Percentiles rank a stretch among this genome's conserved stretches.
These are phyloP conservation scores for Camponotus pennsylvanicus DNA, from an alignment of 1,140 invertebrate genomes.

Conservation along the genomic window DNA sequence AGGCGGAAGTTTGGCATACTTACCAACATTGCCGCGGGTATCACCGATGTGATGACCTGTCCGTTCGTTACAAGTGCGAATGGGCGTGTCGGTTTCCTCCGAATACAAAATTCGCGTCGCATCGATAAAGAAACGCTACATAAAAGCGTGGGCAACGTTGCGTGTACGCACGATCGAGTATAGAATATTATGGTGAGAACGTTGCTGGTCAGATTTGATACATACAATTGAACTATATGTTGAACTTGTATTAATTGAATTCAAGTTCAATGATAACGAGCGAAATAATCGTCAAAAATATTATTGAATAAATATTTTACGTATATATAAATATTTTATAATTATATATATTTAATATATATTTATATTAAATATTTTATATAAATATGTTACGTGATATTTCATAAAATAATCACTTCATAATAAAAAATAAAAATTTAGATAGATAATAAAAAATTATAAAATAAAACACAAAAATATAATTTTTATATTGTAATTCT, in stretches of 20 bases:
- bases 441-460: background rate
- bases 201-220: background rate
- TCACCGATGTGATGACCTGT: conserved; percentile 55
- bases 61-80: conserved; percentile 38
- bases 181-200: background rate
- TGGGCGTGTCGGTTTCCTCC: conserved; percentile 70
- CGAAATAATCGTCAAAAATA: background rate
- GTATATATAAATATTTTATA: no score
- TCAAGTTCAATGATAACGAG: background rate
- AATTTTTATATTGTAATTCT: background rate
- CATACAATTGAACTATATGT: background rate
- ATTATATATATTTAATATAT: no score
- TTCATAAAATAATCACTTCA: background rate
- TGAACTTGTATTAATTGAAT: background rate
- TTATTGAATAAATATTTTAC: background rate
- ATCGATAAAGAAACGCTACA: conserved; percentile 13
- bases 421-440: background rate
- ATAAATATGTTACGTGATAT: background rate
- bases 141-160: conserved; percentile 36
- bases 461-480: background rate
- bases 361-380: background rate
- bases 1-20: conserved; percentile 73
- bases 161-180: conserved; percentile 15
- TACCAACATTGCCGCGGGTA: conserved; percentile 57
- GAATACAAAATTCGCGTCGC: conserved; percentile 30